phyloP scores from a whole-genome alignment of 2,797 vertebrate genomes.

The Micropoecilia bifurca region DNA sequence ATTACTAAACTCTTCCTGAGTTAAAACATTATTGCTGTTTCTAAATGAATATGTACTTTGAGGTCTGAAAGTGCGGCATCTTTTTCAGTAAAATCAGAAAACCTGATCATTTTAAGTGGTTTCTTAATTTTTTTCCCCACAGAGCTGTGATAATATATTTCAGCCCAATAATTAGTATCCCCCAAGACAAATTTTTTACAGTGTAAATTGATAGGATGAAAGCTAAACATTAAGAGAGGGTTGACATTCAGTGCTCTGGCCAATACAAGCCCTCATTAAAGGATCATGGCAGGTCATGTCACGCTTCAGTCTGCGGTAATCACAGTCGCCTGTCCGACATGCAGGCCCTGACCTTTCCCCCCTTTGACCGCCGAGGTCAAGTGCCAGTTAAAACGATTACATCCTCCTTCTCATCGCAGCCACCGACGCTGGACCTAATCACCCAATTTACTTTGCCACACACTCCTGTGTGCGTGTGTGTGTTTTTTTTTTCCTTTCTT shows the following conservation, averaged over 20 bases:
- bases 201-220: neutral
- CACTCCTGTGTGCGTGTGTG: conserved; percentile 41
- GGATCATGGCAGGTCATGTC: conserved; percentile 90
- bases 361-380: conserved; percentile 93
- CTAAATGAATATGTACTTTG: no score
- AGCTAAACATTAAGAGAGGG: conserved; percentile 31
- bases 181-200: neutral
- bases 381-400: conserved; percentile 92
- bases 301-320: conserved; percentile 93
- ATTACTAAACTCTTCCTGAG: no score
- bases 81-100: no score
- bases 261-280: conserved; percentile 95
- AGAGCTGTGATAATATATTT: neutral
- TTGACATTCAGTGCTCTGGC: conserved; percentile 81
- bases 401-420: conserved; percentile 87
- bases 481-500: conserved; percentile 55
- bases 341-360: conserved; percentile 85
- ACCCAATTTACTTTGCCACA: conserved; percentile 86
- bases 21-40: no score
- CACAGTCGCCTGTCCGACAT: conserved; percentile 85
- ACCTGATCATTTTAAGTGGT: no score
- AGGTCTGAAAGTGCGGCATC: no score
- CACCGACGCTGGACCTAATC: conserved; percentile 92
- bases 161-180: neutral
- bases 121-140: no score